Conservation (phyloP, 2,797 vertebrate genomes). For the Clarias pachynema region DNA sequence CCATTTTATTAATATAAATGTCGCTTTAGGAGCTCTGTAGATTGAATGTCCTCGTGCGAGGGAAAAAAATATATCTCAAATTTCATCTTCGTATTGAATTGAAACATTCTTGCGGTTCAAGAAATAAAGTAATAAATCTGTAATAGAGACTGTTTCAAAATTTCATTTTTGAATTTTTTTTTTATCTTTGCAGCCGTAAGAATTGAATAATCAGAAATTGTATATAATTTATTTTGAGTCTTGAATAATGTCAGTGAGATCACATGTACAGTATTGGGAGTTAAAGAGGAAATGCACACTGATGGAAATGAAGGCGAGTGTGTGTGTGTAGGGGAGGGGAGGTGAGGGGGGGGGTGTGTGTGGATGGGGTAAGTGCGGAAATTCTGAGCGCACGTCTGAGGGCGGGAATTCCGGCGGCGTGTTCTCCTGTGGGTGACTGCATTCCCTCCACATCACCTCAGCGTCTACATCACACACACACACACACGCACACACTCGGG, state of each 20-base stretch:
- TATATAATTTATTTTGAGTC: no score
- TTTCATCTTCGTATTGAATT: not conserved
- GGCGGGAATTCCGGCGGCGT: not conserved
- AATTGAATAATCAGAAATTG: no score
- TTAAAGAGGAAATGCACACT: not conserved
- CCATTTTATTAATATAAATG: not conserved
- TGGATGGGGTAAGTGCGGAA: conserved; percentile 21
- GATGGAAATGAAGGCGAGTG: not conserved
- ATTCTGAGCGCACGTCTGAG: conserved; percentile 50
- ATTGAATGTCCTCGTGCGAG: not conserved
- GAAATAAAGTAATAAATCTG: not conserved
- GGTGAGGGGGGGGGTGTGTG: no score
- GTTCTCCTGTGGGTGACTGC: conserved; percentile 2
- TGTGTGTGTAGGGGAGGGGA: no score
- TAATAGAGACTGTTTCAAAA: not conserved
- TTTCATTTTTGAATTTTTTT: not conserved
- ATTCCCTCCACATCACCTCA: conserved; percentile 40
- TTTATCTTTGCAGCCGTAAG: no score
- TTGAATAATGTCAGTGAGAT: not conserved
- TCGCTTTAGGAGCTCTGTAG: not conserved
- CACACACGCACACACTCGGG: not conserved
- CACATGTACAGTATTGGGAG: not conserved
- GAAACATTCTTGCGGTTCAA: not conserved
- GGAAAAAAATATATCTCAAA: not conserved
- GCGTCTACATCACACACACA: not conserved